Base-by-base conservation (phyloP, 2,888 invertebrate genomes). In the Lasioglossum marginatum region DNA sequence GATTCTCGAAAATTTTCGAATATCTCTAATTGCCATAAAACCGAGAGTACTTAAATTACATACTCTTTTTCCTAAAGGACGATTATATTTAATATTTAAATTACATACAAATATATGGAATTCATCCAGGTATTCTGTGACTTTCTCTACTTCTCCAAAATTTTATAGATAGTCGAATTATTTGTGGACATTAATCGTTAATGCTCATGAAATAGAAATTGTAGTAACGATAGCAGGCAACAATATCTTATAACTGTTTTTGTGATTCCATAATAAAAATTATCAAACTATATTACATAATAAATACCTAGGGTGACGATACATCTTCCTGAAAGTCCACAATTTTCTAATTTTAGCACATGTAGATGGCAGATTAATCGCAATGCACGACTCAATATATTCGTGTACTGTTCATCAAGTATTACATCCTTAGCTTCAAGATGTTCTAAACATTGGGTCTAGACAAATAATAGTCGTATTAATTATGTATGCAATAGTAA, bases 301-400 rank as follows among this genome's bases (percentile, higher is more conserved):
- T 91, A 88, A 88, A 86, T 95, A 98, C 98, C 97, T 81, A 98
- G 95, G 91, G 97, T 97, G 83, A 97, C 96, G 80, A 98, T 95
- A 37, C 97, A 96, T 86, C 97, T 96, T 27, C 98, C 98, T 77
- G 97, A 96, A 78, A 98, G 95, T 88, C 96, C 96, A 85, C 97
- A 97, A 89, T 97, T 97, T 95, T 98, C 98, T 93, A 99, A 95
- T 92, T 97, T 97, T 60, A 99, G 96, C 76, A 97, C 96, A 70
- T 97, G 96, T 85, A 98, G 95, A 84, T 97, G 96, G 86, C 98
- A 97, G 37, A 97, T 96, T 93, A 97, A 95, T 71, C 97, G 96
- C 71, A 99, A 95, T 23, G 98, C 97, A 73, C 97, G 96, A 71
- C 97, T 97, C 77, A 98, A 94, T 85, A 97, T 96, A 14, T 97